Evolutionary conservation across 2,113 vertebrate genomes (phyloP).

Genomic region (Cynocephalus volans): DNA sequence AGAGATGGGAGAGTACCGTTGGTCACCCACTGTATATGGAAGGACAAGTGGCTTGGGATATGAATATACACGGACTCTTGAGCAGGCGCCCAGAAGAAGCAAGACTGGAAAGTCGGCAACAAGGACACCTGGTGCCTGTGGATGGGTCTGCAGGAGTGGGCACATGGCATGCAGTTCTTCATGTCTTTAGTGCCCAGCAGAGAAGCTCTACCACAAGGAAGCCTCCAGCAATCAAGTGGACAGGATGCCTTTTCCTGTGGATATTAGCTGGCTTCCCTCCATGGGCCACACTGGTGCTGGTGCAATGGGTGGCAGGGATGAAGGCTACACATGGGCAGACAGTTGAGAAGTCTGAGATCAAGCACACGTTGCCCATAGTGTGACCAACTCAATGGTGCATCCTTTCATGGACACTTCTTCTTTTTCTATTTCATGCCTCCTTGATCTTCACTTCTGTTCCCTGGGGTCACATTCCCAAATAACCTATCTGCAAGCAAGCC

Average conservation of each 20-base stretch:
- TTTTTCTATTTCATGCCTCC: not conserved
- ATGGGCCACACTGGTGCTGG: not conserved
- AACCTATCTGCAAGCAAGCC: not conserved
- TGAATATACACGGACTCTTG: not conserved
- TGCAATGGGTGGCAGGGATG: not conserved
- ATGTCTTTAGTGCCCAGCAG: not conserved
- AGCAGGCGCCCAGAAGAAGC: not conserved
- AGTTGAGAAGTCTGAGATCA: accelerated
- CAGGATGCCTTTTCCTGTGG: not conserved
- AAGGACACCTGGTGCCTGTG: too few species aligned
- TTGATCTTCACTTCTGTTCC: not conserved
- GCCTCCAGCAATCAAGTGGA: not conserved
- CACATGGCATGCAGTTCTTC: not conserved
- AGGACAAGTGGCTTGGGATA: not conserved
- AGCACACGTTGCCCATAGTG: accelerated
- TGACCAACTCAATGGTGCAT: accelerated
- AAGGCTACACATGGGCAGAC: too few species aligned
- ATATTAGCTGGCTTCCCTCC: not conserved
- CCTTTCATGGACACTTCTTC: not conserved
- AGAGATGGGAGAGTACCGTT: not conserved
- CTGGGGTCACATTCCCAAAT: not conserved
- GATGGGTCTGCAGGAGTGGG: not conserved
- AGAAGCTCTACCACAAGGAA: not conserved
- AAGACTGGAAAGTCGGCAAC: not conserved
- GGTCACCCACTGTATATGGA: not conserved